Percentiles rank a stretch among this genome's conserved stretches.
phyloP scores from a whole-genome alignment of 2,888 invertebrate genomes.

The Rhagium mordax region DNA sequence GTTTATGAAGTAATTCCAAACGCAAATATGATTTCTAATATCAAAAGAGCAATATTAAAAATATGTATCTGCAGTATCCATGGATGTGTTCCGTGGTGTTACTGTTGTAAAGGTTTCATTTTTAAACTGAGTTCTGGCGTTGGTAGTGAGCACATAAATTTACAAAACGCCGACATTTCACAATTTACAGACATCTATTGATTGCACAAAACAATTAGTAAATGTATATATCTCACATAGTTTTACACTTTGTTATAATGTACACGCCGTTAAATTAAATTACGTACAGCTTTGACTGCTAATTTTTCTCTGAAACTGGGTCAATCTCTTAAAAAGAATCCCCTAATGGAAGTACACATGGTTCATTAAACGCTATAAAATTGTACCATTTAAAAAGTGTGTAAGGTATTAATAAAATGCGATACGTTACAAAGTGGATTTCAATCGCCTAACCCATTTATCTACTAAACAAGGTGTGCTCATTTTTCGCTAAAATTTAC shows the following conservation, averaged over 20 bases:
- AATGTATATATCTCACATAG: slow-evolving; percentile 23
- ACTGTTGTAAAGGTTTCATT: slow-evolving; percentile 13
- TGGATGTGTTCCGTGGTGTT: neutral
- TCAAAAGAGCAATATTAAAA: neutral
- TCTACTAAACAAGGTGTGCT: too few relatives aligned
- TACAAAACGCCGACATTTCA: slow-evolving; percentile 28
- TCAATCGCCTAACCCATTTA: neutral
- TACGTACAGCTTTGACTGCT: neutral
- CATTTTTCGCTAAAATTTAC: too few relatives aligned
- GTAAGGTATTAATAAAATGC: neutral
- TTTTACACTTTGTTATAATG: slow-evolving; percentile 22
- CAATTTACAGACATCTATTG: slow-evolving; percentile 34
- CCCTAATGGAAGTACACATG: neutral
- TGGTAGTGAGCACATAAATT: slow-evolving; percentile 27
- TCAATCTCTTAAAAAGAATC: neutral
- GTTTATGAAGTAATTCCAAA: neutral
- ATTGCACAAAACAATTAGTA: slow-evolving; percentile 22
- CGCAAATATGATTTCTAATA: neutral
- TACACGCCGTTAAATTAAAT: slow-evolving; percentile 2
- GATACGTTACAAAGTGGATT: neutral
- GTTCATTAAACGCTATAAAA: neutral
- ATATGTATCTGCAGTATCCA: slow-evolving; percentile 2
- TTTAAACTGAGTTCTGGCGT: slow-evolving; percentile 8
- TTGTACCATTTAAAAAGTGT: neutral
- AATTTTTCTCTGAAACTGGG: neutral